Percentiles rank a stretch among this genome's conserved stretches.
Evolutionary conservation across 2,888 invertebrate genomes (phyloP).

Genomic region (Laothoe populi): DNA sequence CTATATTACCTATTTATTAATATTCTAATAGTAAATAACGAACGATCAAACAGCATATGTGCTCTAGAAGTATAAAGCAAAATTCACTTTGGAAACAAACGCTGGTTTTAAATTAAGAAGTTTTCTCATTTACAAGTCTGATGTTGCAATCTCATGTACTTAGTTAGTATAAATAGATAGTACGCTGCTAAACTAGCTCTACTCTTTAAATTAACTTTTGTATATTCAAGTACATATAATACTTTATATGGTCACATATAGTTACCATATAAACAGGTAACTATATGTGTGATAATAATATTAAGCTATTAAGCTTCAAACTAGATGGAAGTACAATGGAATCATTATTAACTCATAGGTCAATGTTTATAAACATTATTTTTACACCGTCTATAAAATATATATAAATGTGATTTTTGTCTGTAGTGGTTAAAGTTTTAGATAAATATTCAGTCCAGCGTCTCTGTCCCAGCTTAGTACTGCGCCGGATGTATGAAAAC

Average conservation of each 20-base stretch:
- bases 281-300: constrained; percentile 81
- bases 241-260: too few species aligned
- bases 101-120: constrained; percentile 15
- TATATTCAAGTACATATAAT: constrained; percentile 77
- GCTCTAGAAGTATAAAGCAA: neutral
- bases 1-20: constrained; percentile 21
- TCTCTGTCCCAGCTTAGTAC: constrained; percentile 40
- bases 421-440: constrained; percentile 70
- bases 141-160: constrained; percentile 45
- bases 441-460: constrained; percentile 67
- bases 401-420: constrained; percentile 76
- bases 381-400: constrained; percentile 80
- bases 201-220: constrained; percentile 68
- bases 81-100: constrained; percentile 14
- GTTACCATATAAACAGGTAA: constrained; percentile 64
- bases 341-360: constrained; percentile 75
- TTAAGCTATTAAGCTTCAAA: constrained; percentile 83
- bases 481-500: constrained; percentile 20
- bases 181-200: constrained; percentile 55
- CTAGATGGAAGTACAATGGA: constrained; percentile 80
- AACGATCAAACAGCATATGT: neutral
- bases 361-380: constrained; percentile 83
- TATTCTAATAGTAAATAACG: constrained; percentile 5
- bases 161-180: constrained; percentile 34
- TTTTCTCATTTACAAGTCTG: constrained; percentile 59